Evolutionary conservation across 2,888 invertebrate genomes (phyloP).

Genomic region (Gari tellinella): DNA sequence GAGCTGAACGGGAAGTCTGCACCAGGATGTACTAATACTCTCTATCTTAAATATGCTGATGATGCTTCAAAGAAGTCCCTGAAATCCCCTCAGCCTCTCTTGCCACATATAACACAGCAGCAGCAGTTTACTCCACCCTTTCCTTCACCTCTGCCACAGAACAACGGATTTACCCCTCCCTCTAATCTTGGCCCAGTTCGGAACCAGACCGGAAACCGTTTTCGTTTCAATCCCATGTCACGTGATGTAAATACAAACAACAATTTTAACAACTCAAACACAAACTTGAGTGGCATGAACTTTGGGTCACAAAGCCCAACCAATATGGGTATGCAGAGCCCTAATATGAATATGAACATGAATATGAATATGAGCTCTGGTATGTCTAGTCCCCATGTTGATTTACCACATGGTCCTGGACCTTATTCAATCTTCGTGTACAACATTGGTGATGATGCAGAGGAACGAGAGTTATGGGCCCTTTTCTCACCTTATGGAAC

Average conservation of each 20-base stretch:
- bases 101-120: constrained; percentile 27
- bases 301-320: neutral
- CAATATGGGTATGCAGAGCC: too few relatives aligned
- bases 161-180: constrained; percentile 53
- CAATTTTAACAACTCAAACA: constrained; percentile 1
- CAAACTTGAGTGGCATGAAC: constrained; percentile 10
- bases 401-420: constrained; percentile 48
- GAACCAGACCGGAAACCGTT: constrained; percentile 59
- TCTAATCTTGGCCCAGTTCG: constrained; percentile 60
- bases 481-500: constrained; percentile 84
- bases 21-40: constrained; percentile 92
- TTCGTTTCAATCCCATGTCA: constrained; percentile 66
- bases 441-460: constrained; percentile 84
- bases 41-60: constrained; percentile 94
- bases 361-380: constrained; percentile 21
- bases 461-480: constrained; percentile 83
- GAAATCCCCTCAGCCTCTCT: constrained; percentile 60
- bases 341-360: constrained; percentile 1
- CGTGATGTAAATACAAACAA: constrained; percentile 21
- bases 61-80: constrained; percentile 87
- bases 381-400: constrained; percentile 20
- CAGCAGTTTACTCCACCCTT: constrained; percentile 47
- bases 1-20: constrained; percentile 92
- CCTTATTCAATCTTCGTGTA: constrained; percentile 82
- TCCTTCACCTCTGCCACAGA: constrained; percentile 32